phyloP scores from a whole-genome alignment of 2,113 vertebrate genomes.

The Antechinus flavipes region DNA sequence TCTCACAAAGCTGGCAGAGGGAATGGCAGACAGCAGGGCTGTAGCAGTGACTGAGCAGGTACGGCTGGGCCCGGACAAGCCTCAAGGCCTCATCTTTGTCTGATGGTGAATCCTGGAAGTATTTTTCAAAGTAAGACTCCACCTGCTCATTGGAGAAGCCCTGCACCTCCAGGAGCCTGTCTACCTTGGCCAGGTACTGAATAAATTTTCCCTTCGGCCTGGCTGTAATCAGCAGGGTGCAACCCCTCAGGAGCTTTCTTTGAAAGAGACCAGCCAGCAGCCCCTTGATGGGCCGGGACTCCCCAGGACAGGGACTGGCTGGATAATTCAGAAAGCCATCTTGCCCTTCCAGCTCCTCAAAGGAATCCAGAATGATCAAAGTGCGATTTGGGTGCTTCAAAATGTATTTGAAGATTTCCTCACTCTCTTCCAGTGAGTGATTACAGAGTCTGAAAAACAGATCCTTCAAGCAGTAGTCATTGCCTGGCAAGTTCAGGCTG shows the following conservation, averaged over 20 bases:
- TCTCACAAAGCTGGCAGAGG: conserved; percentile 87
- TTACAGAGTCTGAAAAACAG: conserved; percentile 87
- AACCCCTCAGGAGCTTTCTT: conserved; percentile 89
- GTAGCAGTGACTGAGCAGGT: conserved; percentile 88
- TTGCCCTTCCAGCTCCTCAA: conserved; percentile 87
- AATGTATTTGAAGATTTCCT: conserved; percentile 86
- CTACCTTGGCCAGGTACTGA: conserved; percentile 87
- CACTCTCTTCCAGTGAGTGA: conserved; percentile 68
- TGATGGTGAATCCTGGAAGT: conserved; percentile 80
- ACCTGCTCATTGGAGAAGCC: conserved; percentile 89
- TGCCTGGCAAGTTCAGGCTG: conserved; percentile 80
- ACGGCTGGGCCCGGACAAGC: conserved; percentile 81
- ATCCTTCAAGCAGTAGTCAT: conserved; percentile 83
- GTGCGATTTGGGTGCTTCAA: conserved; percentile 86
- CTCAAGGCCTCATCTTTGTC: conserved; percentile 60
- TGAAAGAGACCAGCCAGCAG: conserved; percentile 91
- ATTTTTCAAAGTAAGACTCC: conserved; percentile 84
- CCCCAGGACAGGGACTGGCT: conserved; percentile 48
- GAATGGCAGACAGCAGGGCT: conserved; percentile 89
- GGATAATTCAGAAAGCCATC: conserved; percentile 84
- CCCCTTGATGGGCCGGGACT: conserved; percentile 82
- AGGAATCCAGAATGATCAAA: conserved; percentile 94
- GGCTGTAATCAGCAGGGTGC: conserved; percentile 89
- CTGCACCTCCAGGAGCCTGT: conserved; percentile 87
- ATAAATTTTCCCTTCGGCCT: conserved; percentile 87